Evolutionary conservation across 2,113 vertebrate genomes (phyloP), one percentile per base, ranked within the genome.

Genomic region (Dolichallabes microphthalmus): DNA sequence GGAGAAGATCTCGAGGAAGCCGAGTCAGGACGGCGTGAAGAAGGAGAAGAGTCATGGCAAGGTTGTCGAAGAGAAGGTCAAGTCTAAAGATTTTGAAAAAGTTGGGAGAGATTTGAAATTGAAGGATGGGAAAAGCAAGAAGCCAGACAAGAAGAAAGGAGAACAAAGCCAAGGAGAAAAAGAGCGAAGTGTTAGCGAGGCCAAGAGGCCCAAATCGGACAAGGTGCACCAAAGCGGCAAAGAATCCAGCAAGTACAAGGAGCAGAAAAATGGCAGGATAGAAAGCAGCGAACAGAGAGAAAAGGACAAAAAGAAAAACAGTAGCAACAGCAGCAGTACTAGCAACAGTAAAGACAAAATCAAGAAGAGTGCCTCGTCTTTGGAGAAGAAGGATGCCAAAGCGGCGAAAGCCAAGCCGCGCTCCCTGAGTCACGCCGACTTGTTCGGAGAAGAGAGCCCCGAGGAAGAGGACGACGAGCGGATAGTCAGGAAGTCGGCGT

Each of bases 391-490:
- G 82, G 50, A 81, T 45, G 13, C 0, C 0, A 93, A 86, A 86
- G 0, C 57, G 80, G 15, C 66, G 79, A 79, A 91, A 86, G 55
- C 88, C 60, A 97, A 96, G 86, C 93, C 91, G 63, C 89, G 75
- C 86, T 93, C 93, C 20, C 58, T 98, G 84, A 99, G 97, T 87
- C 98, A 99, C 0, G 95, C 91, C 0, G 98, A 99, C 71, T 94
- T 99, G 83, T 99, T 99, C 10, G 98, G 98, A 0, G 97, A 97
- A 0, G 98, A 99, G 89, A 99, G 97, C 0, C 96, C 95, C 4
- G 97, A 98, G 0, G 97, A 98, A 0, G 94, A 89, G 0, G 88
- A 91, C 0, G 87, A 94, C 7, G 94, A 92, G 64, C 89, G 90
- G 17, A 78, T 94, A 25, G 93, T 94, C 80, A 93, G 94, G 84